phyloP scores from a whole-genome alignment of 37 sponge, comb jelly and placozoan genomes.

The Crambe crambe region DNA sequence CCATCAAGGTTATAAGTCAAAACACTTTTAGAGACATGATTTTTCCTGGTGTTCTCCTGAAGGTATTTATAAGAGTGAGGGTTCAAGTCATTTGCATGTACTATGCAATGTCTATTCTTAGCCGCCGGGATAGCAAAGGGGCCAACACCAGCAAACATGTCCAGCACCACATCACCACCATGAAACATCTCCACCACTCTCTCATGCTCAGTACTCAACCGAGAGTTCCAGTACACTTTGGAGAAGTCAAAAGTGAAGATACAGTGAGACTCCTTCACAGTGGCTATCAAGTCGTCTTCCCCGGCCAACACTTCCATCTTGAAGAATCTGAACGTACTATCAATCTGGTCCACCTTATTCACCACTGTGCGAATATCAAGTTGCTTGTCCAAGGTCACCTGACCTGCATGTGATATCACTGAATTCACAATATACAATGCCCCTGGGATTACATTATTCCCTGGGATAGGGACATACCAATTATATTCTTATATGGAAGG shows the following conservation, averaged over 20 bases:
- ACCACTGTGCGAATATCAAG: constrained; percentile 87
- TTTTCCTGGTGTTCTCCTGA: constrained; percentile 69
- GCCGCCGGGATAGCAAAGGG: constrained; percentile 95
- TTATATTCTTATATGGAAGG: constrained; percentile 82
- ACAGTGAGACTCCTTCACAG: constrained; percentile 85
- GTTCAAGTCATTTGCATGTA: constrained; percentile 97
- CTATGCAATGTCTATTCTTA: constrained; percentile 76
- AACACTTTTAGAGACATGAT: constrained; percentile 53
- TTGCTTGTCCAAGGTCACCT: constrained; percentile 89
- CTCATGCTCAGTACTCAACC: constrained; percentile 84
- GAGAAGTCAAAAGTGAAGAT: constrained; percentile 90
- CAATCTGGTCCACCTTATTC: constrained; percentile 83
- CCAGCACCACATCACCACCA: constrained; percentile 67
- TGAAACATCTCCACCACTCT: constrained; percentile 62
- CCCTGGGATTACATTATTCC: background rate
- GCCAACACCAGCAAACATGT: constrained; percentile 99
- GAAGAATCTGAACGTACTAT: constrained; percentile 84
- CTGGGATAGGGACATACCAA: constrained; percentile 57
- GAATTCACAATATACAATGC: background rate
- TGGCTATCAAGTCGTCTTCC: constrained; percentile 77
- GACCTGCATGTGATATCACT: constrained; percentile 35
- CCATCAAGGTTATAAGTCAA: constrained; percentile 85
- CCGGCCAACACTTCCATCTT: constrained; percentile 96
- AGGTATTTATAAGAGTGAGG: constrained; percentile 78
- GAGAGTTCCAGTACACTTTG: constrained; percentile 98